These are phyloP conservation scores for Fregata magnificens DNA, from an alignment of 2,113 vertebrate genomes.

Conservation along the genomic window DNA sequence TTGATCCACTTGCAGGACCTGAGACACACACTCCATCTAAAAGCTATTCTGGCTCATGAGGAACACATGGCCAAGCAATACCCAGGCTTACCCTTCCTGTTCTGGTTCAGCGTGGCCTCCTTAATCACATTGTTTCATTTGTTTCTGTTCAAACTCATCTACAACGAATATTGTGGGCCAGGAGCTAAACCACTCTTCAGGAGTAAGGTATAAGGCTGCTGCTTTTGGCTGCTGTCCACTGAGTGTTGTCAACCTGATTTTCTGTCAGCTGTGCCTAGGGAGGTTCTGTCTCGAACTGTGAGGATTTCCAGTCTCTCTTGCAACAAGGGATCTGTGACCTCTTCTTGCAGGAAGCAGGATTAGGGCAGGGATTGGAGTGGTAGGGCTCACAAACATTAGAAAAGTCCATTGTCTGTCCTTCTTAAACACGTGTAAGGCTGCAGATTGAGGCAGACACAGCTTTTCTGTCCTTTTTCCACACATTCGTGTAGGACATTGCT, in stretches of 20 bases:
- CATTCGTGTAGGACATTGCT: background rate
- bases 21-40: conserved; percentile 93
- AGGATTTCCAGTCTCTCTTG: background rate
- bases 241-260: background rate
- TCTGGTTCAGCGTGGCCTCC: conserved; percentile 99
- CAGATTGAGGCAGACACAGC: background rate
- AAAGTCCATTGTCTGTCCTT: background rate
- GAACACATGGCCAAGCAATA: conserved; percentile 98
- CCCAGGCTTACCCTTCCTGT: conserved; percentile 93
- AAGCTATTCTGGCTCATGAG: conserved; percentile 93
- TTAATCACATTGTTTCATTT: conserved; percentile 97
- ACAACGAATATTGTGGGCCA: conserved; percentile 97
- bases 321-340: background rate
- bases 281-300: background rate
- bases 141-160: conserved; percentile 99
- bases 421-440: background rate
- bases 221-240: background rate
- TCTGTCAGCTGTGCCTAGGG: background rate
- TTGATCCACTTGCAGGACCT: conserved; percentile 92
- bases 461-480: background rate
- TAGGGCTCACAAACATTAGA: background rate
- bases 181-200: conserved; percentile 97
- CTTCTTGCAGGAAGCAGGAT: background rate
- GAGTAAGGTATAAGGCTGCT: conserved; percentile 88
- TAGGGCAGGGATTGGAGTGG: background rate